Evolutionary conservation across 1,140 invertebrate species (phyloP).

Genomic region (Polypedilum vanderplanki): DNA sequence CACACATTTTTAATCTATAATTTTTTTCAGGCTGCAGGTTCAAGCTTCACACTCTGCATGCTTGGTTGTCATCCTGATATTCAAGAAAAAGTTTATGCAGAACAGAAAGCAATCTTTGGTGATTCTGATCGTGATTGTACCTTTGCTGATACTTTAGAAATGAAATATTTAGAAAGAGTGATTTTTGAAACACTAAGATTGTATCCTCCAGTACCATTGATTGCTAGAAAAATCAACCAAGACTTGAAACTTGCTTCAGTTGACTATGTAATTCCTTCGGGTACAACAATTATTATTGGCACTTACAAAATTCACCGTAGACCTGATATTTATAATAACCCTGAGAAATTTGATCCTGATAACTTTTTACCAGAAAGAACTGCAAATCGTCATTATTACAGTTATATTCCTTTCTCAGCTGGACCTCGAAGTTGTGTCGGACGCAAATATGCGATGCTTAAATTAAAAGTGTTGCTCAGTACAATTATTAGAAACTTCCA

Average conservation of each 20-base stretch:
- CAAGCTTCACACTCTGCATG: slow-evolving; percentile 54
- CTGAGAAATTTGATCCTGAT: slow-evolving; percentile 81
- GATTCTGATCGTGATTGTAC: slow-evolving; percentile 59
- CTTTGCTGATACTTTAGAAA: slow-evolving; percentile 60
- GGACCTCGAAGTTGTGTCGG: slow-evolving; percentile 76
- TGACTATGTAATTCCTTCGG: slow-evolving; percentile 49
- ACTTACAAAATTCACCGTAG: slow-evolving; percentile 72
- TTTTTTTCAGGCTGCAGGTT: slow-evolving; percentile 52
- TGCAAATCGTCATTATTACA: slow-evolving; percentile 72
- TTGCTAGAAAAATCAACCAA: slow-evolving; percentile 59
- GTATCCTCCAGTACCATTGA: slow-evolving; percentile 71
- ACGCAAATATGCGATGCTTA: slow-evolving; percentile 61
- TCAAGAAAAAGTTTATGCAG: slow-evolving; percentile 47
- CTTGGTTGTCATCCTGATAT: slow-evolving; percentile 54
- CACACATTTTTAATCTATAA: no score
- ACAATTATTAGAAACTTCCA: slow-evolving; percentile 55
- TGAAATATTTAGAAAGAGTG: slow-evolving; percentile 72
- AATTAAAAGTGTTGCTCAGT: slow-evolving; percentile 56
- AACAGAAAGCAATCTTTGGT: slow-evolving; percentile 66
- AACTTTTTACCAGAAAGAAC: slow-evolving; percentile 81
- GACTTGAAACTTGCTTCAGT: slow-evolving; percentile 51
- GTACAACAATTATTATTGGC: slow-evolving; percentile 59
- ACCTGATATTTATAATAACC: slow-evolving; percentile 71
- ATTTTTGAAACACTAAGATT: slow-evolving; percentile 68
- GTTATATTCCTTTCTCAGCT: slow-evolving; percentile 84